These are phyloP conservation scores for Leucoptera coffeella DNA, from an alignment of 2,888 invertebrate species.

Conservation along the genomic window DNA sequence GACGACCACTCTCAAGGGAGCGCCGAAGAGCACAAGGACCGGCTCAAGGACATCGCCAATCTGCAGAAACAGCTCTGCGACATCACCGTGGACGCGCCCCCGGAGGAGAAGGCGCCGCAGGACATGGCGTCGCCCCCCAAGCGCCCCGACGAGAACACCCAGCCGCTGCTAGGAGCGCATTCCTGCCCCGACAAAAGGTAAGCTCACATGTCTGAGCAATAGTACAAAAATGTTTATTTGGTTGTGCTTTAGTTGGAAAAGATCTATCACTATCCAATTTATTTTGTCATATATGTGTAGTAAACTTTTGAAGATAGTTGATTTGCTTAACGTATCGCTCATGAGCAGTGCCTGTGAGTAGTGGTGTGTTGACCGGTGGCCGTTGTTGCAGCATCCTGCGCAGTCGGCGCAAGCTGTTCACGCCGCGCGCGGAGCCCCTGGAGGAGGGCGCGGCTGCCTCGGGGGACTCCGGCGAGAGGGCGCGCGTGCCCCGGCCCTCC, in stretches of 20 bases:
- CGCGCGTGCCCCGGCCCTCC: conserved; percentile 29
- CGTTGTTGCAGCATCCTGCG: too few relatives aligned
- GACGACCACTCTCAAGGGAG: conserved; percentile 8
- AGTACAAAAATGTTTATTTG: not conserved
- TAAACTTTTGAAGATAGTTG: too few relatives aligned
- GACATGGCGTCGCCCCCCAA: conserved; percentile 34
- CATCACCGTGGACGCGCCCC: conserved; percentile 26
- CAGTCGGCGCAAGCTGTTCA: conserved; percentile 39
- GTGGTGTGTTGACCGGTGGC: too few relatives aligned
- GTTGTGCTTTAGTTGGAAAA: not conserved
- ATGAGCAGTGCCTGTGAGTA: too few relatives aligned
- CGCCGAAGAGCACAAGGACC: conserved; percentile 8
- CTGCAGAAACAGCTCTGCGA: conserved; percentile 32
- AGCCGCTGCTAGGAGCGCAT: conserved; percentile 18
- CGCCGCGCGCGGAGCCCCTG: conserved; percentile 33
- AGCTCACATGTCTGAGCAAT: conserved; percentile 1
- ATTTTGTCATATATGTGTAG: too few relatives aligned
- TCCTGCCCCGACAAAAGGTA: conserved; percentile 40
- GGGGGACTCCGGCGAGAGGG: conserved; percentile 20
- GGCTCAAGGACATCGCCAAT: conserved; percentile 26
- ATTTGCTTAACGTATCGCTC: too few relatives aligned
- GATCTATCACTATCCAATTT: conserved; percentile 3
- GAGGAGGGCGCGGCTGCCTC: conserved; percentile 23
- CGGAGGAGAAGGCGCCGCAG: conserved; percentile 13
- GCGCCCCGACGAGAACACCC: conserved; percentile 17